These are phyloP conservation scores for Cyclophora punctaria DNA, from an alignment of 2,888 invertebrate genomes.

Conservation along the genomic window DNA sequence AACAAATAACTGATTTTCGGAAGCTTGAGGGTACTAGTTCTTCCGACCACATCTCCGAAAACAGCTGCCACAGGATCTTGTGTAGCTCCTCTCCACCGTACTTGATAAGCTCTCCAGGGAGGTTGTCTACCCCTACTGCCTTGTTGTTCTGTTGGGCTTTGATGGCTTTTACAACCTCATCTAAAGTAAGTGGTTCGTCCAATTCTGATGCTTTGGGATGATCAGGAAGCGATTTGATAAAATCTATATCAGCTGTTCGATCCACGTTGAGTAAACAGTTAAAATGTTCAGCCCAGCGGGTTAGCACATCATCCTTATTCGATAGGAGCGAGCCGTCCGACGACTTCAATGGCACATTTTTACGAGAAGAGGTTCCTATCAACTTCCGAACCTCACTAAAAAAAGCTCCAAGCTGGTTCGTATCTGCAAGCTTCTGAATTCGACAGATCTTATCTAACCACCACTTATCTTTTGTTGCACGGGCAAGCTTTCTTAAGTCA, in stretches of 20 bases:
- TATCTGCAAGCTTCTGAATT: constrained; percentile 9
- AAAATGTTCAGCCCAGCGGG: constrained; percentile 11
- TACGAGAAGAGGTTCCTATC: constrained; percentile 7
- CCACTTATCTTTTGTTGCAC: constrained; percentile 12
- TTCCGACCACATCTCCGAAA: too few relatives aligned
- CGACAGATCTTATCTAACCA: constrained; percentile 11
- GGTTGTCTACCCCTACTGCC: constrained; percentile 1
- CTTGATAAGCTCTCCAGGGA: constrained; percentile 9
- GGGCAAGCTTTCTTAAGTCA: too few relatives aligned
- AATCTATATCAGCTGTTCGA: not conserved
- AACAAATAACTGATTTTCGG: constrained; percentile 8
- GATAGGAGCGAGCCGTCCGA: constrained; percentile 5
- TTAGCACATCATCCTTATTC: constrained; percentile 3
- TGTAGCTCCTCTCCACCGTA: too few relatives aligned
- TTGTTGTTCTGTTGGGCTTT: constrained; percentile 2
- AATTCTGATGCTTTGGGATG: not conserved
- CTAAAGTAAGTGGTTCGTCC: constrained; percentile 1
- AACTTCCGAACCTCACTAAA: constrained; percentile 6
- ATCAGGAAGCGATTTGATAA: not conserved
- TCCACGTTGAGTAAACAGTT: constrained; percentile 6
- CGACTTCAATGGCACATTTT: constrained; percentile 6
- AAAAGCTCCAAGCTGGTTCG: constrained; percentile 3
- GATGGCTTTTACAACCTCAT: not conserved
- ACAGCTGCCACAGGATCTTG: too few relatives aligned
- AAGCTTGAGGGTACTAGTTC: too few relatives aligned